phyloP scores from a whole-genome alignment of 2,888 invertebrate genomes.

The Andricus quercusramuli region DNA sequence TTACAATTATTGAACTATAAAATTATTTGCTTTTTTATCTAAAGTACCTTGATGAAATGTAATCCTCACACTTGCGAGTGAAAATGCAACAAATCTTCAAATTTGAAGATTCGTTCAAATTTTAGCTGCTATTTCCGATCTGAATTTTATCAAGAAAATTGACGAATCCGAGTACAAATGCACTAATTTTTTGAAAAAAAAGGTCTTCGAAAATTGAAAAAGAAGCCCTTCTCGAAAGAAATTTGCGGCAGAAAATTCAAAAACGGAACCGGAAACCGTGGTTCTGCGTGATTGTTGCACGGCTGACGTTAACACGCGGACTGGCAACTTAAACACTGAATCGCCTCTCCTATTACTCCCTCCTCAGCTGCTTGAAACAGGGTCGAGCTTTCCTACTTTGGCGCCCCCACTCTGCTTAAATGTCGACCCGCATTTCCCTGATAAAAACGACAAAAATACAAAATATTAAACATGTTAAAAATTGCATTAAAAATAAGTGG shows the following conservation, averaged over 20 bases:
- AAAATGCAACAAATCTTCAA: not conserved
- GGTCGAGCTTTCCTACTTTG: constrained; percentile 19
- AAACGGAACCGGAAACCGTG: constrained; percentile 56
- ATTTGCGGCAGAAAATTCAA: not conserved
- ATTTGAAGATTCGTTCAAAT: not conserved
- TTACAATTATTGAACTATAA: not conserved
- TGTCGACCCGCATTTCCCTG: not conserved
- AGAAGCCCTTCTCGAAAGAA: not conserved
- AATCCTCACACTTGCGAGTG: not conserved
- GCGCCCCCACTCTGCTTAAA: not conserved
- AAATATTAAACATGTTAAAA: not conserved
- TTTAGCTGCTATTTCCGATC: not conserved
- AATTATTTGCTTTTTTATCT: not conserved
- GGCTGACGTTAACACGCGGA: constrained; percentile 71
- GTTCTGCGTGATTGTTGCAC: constrained; percentile 59
- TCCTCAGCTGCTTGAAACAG: constrained; percentile 36
- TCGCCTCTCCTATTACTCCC: constrained; percentile 56
- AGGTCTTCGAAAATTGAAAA: not conserved
- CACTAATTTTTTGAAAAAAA: not conserved
- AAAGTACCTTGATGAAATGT: not conserved
- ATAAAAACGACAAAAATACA: not conserved
- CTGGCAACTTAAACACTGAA: constrained; percentile 67
- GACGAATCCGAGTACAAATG: not conserved
- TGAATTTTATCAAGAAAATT: not conserved
- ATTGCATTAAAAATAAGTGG: too few species aligned